phyloP scores from a whole-genome alignment of 2,888 invertebrate species.

The Pandemis corylana region DNA sequence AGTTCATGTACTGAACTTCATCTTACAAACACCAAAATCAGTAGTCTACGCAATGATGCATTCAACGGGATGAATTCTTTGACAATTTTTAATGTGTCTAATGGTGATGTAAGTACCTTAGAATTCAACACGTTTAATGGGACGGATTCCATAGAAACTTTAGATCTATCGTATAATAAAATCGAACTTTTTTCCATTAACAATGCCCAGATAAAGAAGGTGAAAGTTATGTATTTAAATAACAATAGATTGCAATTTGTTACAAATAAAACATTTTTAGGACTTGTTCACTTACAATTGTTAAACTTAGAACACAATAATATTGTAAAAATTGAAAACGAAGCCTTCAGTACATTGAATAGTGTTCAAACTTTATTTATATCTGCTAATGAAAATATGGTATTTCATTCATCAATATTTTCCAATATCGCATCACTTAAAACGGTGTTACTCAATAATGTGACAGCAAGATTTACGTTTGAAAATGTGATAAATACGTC shows the following conservation, averaged over 20 bases:
- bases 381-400: conserved; percentile 20
- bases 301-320: conserved; percentile 19
- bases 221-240: conserved; percentile 25
- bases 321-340: conserved; percentile 20
- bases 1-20: conserved; percentile 13
- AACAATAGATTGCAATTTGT: conserved; percentile 24
- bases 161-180: conserved; percentile 31
- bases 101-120: conserved; percentile 14
- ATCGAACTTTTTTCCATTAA: conserved; percentile 21
- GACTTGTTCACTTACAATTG: conserved; percentile 1
- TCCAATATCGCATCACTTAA: conserved; percentile 13
- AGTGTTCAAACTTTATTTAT: conserved; percentile 15
- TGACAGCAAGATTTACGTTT: conserved; percentile 14
- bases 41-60: conserved; percentile 17
- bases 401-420: conserved; percentile 34
- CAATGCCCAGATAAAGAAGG: conserved; percentile 21
- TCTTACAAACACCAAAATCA: conserved; percentile 24
- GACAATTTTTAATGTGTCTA: conserved; percentile 18
- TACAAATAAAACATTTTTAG: conserved; percentile 16
- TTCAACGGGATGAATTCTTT: conserved; percentile 28
- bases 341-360: conserved; percentile 13
- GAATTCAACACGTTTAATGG: conserved; percentile 18
- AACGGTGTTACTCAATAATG: conserved; percentile 9
- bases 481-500: conserved; percentile 8
- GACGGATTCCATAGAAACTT: conserved; percentile 21